phyloP scores from a whole-genome alignment of 1,140 invertebrate species.

The Drosophila pectinifera region DNA sequence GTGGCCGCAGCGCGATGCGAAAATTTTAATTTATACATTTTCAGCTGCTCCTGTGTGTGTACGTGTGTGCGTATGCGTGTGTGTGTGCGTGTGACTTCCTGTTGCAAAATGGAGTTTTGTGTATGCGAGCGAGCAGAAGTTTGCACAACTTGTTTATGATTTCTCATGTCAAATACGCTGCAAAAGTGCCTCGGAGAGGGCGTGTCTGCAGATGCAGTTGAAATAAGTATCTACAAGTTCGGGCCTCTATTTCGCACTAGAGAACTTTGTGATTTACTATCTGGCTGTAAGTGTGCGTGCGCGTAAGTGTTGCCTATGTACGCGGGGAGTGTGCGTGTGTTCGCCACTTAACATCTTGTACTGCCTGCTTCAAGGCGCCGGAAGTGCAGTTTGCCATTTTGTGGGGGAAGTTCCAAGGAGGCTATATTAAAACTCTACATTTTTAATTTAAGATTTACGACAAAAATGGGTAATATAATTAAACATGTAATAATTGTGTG shows the following conservation, averaged over 20 bases:
- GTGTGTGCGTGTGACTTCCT: slow-evolving; percentile 60
- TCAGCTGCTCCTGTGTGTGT: slow-evolving; percentile 23
- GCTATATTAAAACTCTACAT: slow-evolving; percentile 3
- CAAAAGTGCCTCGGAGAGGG: slow-evolving; percentile 47
- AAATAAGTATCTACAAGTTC: slow-evolving; percentile 71
- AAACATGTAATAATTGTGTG: too few species aligned
- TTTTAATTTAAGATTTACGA: not conserved
- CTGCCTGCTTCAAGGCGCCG: slow-evolving; percentile 51
- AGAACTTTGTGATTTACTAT: slow-evolving; percentile 78
- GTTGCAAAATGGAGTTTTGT: slow-evolving; percentile 70
- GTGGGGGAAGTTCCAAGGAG: slow-evolving; percentile 12
- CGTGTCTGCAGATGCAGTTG: slow-evolving; percentile 51
- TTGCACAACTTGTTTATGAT: slow-evolving; percentile 80
- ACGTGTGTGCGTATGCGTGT: slow-evolving; percentile 12
- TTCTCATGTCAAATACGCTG: slow-evolving; percentile 78
- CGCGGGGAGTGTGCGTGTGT: slow-evolving; percentile 10
- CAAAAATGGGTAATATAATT: too few species aligned
- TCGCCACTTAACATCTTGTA: slow-evolving; percentile 37
- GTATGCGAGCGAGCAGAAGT: slow-evolving; percentile 56
- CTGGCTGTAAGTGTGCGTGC: slow-evolving; percentile 16
- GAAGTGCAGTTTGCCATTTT: slow-evolving; percentile 61
- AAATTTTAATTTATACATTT: slow-evolving; percentile 80
- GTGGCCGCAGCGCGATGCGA: slow-evolving; percentile 54
- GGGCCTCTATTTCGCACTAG: slow-evolving; percentile 67
- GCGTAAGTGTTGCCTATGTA: slow-evolving; percentile 12